A percentile compares a stretch with the other conserved stretches of the same genome.
Evolutionary conservation across 2,113 vertebrate species (phyloP).

Genomic region (Butorides virescens): DNA sequence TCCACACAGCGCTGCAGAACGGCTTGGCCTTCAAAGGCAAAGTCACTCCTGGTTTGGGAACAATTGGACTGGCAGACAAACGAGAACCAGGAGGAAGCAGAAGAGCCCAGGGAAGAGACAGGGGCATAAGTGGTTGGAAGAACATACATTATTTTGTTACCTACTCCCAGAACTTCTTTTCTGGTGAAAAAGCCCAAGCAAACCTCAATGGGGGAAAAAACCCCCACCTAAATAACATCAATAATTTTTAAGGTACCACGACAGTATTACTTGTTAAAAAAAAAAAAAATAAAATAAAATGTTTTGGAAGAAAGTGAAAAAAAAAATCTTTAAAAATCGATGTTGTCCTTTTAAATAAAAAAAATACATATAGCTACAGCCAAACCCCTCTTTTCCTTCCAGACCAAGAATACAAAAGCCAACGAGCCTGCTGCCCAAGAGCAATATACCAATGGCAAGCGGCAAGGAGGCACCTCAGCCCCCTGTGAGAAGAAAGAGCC

Average conservation of each 20-base stretch:
- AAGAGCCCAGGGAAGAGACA: neutral
- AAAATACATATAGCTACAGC: neutral
- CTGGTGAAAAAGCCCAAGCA: neutral
- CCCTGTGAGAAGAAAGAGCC: neutral
- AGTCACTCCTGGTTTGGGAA: neutral
- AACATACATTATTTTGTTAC: neutral
- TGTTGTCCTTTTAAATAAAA: neutral
- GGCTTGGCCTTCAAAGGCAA: neutral
- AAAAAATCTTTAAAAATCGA: neutral
- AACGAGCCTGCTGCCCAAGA: neutral
- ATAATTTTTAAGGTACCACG: neutral
- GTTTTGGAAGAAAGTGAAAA: neutral
- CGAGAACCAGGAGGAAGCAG: neutral
- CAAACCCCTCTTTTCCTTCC: neutral
- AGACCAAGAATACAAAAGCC: neutral
- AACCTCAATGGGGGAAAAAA: neutral
- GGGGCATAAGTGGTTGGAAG: neutral
- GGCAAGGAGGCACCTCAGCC: neutral
- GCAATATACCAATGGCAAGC: too few relatives aligned
- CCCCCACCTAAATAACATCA: neutral
- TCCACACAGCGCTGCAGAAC: neutral
- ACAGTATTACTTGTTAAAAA: neutral
- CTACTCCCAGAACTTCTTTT: neutral
- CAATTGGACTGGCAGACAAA: neutral
- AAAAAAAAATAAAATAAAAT: neutral